These are phyloP conservation scores for Numenius phaeopus DNA, from an alignment of 2,797 vertebrate genomes.

Conservation along the genomic window DNA sequence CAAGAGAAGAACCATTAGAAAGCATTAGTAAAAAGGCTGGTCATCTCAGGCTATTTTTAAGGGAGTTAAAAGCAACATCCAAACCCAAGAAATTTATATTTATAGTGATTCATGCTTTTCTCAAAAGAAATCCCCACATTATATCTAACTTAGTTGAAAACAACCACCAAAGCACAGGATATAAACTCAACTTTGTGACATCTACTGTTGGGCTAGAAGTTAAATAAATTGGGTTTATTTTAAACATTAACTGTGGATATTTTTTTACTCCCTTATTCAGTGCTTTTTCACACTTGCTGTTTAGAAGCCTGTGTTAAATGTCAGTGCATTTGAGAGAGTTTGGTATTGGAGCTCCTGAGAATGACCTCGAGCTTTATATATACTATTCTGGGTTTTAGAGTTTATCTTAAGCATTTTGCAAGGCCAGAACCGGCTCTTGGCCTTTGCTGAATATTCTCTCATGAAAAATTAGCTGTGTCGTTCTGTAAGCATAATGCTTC, in stretches of 20 bases:
- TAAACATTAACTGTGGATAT: neutral
- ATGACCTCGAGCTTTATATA: neutral
- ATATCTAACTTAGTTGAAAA: constrained; percentile 19
- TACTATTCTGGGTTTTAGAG: neutral
- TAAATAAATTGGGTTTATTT: constrained; percentile 6
- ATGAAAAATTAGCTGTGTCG: neutral
- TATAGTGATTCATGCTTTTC: neutral
- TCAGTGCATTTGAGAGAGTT: neutral
- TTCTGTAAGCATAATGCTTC: neutral
- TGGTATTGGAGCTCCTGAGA: constrained; percentile 15
- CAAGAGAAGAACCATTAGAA: constrained; percentile 36
- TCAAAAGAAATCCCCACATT: neutral
- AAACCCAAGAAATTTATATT: neutral
- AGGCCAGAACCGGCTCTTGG: neutral
- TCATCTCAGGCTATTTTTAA: constrained; percentile 2
- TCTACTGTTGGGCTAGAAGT: neutral
- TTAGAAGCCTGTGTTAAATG: neutral
- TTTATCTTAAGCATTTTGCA: constrained; percentile 5
- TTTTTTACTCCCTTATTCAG: neutral
- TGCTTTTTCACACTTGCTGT: neutral
- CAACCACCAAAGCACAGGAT: neutral
- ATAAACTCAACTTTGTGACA: constrained; percentile 11
- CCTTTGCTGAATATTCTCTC: neutral
- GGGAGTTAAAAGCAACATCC: constrained; percentile 4
- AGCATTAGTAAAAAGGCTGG: constrained; percentile 7